A percentile compares a stretch with the other conserved stretches of the same genome.
Evolutionary conservation across 2,113 vertebrate genomes (phyloP).

Genomic region (Actinemys pallida): DNA sequence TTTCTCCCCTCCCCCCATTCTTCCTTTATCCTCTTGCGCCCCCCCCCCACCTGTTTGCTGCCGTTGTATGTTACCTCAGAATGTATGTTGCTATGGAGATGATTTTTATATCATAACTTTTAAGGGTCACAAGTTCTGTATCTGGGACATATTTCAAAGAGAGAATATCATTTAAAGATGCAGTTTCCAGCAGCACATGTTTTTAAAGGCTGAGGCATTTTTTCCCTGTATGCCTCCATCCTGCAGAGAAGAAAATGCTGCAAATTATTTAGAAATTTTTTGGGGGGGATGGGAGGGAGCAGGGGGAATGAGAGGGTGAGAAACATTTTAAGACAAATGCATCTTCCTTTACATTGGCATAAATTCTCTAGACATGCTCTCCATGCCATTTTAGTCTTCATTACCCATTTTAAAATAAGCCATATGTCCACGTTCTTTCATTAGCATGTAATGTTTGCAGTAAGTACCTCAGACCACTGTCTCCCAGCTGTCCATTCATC

Average conservation of each 20-base stretch:
- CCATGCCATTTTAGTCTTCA: background rate
- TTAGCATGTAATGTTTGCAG: background rate
- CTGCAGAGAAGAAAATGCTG: background rate
- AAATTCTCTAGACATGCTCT: background rate
- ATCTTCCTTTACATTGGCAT: background rate
- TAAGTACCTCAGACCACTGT: background rate
- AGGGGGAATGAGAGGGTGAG: background rate
- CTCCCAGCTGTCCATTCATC: background rate
- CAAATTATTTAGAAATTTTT: background rate
- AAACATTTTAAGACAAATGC: background rate
- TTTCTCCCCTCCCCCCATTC: rapidly evolving
- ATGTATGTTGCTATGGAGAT: background rate
- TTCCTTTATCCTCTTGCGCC: background rate
- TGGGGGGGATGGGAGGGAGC: background rate
- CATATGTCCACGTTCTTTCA: rapidly evolving
- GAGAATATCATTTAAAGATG: background rate
- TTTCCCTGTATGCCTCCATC: background rate
- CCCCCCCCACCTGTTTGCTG: rapidly evolving
- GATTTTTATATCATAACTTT: rapidly evolving
- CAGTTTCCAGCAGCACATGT: background rate
- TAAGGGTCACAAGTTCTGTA: background rate
- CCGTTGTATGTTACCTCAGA: background rate
- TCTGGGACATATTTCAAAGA: background rate
- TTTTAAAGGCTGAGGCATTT: background rate
- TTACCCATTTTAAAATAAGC: background rate